Conservation (phyloP, 2,797 vertebrate species). For the Simalia tracyae region DNA sequence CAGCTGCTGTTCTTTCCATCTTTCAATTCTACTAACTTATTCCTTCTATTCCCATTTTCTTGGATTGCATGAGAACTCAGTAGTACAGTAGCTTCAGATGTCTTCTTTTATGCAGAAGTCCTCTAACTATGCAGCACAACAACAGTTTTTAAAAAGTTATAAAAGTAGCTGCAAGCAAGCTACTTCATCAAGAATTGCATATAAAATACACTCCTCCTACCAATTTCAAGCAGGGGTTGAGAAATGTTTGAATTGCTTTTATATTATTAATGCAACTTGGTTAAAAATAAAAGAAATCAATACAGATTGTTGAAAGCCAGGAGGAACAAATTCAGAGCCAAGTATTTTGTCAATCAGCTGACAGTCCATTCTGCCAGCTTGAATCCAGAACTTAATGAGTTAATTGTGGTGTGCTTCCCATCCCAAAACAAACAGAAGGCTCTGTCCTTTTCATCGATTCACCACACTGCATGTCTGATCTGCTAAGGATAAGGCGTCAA, state of each 20-base stretch:
- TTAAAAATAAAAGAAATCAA: not conserved
- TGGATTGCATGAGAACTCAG: no score
- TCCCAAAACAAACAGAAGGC: slow-evolving; percentile 7
- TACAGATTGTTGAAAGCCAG: not conserved
- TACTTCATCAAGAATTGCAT: not conserved
- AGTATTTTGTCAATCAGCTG: not conserved
- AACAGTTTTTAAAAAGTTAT: not conserved
- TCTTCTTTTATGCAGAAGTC: not conserved
- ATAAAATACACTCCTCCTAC: not conserved
- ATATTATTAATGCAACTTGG: slow-evolving; percentile 18
- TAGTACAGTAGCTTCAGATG: not conserved
- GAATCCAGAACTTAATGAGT: not conserved
- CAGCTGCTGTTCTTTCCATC: no score
- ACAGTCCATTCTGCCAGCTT: not conserved
- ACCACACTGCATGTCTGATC: not conserved
- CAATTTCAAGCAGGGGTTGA: not conserved
- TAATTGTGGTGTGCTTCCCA: not conserved
- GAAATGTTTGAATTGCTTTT: not conserved
- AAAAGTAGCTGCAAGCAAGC: not conserved
- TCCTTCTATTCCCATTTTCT: no score
- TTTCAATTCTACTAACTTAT: no score
- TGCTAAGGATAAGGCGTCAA: not conserved
- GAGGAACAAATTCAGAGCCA: not conserved
- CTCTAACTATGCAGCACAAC: not conserved
- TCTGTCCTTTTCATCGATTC: not conserved